phyloP scores from a whole-genome alignment of 2,113 vertebrate genomes.

The Zosterops lateralis region DNA sequence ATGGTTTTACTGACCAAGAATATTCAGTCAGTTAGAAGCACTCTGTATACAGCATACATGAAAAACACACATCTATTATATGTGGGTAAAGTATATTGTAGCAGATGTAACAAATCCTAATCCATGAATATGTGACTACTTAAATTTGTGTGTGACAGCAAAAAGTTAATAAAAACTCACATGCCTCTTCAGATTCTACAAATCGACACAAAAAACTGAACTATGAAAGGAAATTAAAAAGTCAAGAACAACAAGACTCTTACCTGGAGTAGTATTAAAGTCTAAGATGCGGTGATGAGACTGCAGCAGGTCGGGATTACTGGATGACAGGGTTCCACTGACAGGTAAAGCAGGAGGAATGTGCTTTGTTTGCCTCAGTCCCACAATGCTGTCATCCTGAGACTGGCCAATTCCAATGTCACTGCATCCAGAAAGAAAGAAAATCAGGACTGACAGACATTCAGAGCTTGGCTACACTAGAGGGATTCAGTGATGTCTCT shows the following conservation, averaged over 20 bases:
- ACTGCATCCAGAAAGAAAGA: conserved; percentile 63
- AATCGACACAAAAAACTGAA: not conserved
- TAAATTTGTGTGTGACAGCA: not conserved
- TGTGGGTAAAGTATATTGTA: not conserved
- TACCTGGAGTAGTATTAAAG: conserved; percentile 94
- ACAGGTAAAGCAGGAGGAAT: conserved; percentile 92
- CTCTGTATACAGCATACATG: not conserved
- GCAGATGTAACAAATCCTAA: not conserved
- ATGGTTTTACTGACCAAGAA: not conserved
- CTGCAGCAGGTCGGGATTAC: conserved; percentile 94
- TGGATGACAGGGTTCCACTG: conserved; percentile 93
- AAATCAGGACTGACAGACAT: not conserved
- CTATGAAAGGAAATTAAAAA: not conserved
- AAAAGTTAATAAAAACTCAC: not conserved
- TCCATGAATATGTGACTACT: not conserved
- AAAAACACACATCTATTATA: not conserved
- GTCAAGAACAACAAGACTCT: not conserved
- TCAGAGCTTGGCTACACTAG: not conserved
- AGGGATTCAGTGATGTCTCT: not conserved
- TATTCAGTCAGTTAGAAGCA: not conserved
- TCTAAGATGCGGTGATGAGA: conserved; percentile 97
- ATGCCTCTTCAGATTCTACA: not conserved
- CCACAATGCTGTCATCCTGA: conserved; percentile 97
- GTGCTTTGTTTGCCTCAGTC: conserved; percentile 93
- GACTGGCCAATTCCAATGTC: conserved; percentile 97